These are phyloP conservation scores for Mesorhabditis belari DNA, from an alignment of 2,888 invertebrate genomes.

Conservation along the genomic window DNA sequence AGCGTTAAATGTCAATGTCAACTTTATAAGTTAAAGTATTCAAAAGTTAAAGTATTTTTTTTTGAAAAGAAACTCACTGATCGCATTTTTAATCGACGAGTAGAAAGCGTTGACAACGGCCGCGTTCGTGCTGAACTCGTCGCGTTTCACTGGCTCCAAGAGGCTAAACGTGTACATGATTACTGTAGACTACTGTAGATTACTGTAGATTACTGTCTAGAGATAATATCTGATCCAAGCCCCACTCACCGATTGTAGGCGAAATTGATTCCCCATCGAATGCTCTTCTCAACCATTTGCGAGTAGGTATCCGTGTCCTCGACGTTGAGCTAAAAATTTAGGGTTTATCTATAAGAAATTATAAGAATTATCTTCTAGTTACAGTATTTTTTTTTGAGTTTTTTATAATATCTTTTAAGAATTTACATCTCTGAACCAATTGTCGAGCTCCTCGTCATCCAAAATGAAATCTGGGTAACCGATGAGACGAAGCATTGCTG, in stretches of 20 bases:
- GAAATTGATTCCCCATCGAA: conserved; percentile 32
- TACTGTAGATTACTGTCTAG: neutral
- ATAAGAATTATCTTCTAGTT: too few relatives aligned
- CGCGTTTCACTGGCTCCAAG: conserved; percentile 38
- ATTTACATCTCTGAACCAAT: conserved; percentile 71
- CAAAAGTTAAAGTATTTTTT: too few relatives aligned
- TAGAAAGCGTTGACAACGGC: conserved; percentile 58
- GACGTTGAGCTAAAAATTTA: conserved; percentile 71
- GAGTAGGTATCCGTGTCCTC: conserved; percentile 69
- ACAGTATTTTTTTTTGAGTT: too few relatives aligned
- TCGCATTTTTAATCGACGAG: conserved; percentile 57
- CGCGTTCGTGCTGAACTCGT: conserved; percentile 48
- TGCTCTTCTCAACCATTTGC: conserved; percentile 75
- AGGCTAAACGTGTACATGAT: conserved; percentile 1
- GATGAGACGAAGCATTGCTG: conserved; percentile 59
- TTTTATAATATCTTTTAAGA: conserved; percentile 1
- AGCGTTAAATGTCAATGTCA: too few relatives aligned
- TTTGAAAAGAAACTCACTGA: conserved; percentile 37
- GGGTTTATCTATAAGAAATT: too few relatives aligned
- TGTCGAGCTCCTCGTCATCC: conserved; percentile 67
- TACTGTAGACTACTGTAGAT: neutral
- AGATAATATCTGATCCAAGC: neutral
- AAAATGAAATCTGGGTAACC: conserved; percentile 87
- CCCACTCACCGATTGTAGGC: conserved; percentile 14
- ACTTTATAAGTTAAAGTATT: too few relatives aligned